These are phyloP conservation scores for Xenentodon cancila DNA, from an alignment of 2,797 vertebrate species.

Conservation along the genomic window DNA sequence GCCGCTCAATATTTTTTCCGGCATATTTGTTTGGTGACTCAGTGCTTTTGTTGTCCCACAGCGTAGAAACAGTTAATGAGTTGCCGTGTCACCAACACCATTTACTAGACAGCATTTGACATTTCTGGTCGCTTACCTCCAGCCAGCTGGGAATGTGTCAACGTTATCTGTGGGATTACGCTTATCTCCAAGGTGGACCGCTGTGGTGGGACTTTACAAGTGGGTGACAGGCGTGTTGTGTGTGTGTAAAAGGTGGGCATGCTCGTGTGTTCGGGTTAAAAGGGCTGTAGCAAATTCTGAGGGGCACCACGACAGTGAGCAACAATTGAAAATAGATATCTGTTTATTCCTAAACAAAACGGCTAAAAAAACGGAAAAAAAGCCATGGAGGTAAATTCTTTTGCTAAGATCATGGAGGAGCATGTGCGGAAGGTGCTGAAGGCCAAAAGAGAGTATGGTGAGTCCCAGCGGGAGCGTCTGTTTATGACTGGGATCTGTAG, in stretches of 20 bases:
- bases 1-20: too few relatives aligned
- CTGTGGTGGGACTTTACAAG: conserved; percentile 52
- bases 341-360: conserved; percentile 1
- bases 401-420: conserved; percentile 72
- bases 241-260: conserved; percentile 17
- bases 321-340: conserved; percentile 10
- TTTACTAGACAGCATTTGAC: conserved; percentile 70
- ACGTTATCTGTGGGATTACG: too few relatives aligned
- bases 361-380: not conserved
- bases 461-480: too few relatives aligned
- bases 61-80: not conserved
- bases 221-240: conserved; percentile 52
- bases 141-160: conserved; percentile 60
- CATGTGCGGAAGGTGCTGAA: conserved; percentile 67
- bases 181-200: conserved; percentile 47
- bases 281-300: conserved; percentile 45
- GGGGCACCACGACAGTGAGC: conserved; percentile 25
- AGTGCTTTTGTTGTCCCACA: conserved; percentile 12
- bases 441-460: conserved; percentile 52
- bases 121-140: conserved; percentile 69
- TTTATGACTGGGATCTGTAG: too few relatives aligned
- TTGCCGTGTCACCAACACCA: conserved; percentile 48
- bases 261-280: conserved; percentile 56
- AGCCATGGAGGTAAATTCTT: conserved; percentile 58
- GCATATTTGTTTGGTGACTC: too few relatives aligned